Conservation (phyloP, 2,797 vertebrate genomes). For the Lepus oiostolus region DNA sequence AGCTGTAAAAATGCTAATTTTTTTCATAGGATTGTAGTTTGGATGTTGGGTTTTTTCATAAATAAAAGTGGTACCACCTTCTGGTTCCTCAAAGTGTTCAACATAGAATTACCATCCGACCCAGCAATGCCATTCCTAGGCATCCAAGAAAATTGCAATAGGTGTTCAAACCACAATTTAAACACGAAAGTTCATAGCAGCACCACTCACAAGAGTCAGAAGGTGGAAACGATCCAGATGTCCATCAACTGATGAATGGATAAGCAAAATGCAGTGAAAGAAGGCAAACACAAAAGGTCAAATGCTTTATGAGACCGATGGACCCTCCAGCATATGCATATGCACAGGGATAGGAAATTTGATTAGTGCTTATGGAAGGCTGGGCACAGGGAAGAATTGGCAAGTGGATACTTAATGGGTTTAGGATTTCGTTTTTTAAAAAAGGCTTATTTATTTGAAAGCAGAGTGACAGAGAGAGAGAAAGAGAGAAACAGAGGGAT, state of each 20-base stretch:
- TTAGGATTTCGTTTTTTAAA: background rate
- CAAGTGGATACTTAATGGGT: background rate
- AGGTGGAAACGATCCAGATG: background rate
- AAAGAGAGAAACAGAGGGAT: too few species aligned
- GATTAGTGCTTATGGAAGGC: background rate
- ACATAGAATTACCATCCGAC: background rate
- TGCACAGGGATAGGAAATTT: background rate
- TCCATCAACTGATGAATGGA: background rate
- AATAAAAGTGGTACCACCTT: slow-evolving; percentile 14
- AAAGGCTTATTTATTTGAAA: too few species aligned
- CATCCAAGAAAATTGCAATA: background rate
- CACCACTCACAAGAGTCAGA: background rate
- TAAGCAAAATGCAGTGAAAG: background rate
- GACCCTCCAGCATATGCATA: slow-evolving; percentile 24
- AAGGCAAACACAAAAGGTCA: slow-evolving; percentile 23
- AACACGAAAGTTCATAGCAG: background rate
- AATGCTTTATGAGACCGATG: background rate
- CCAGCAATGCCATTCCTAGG: background rate
- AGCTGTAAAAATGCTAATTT: background rate
- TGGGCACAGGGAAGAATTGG: background rate
- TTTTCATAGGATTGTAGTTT: slow-evolving; percentile 26
- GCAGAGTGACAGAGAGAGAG: too few species aligned
- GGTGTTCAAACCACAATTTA: background rate
- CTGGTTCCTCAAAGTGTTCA: slow-evolving; percentile 46
- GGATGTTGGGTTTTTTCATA: slow-evolving; percentile 31